Conservation (phyloP, 2,888 invertebrate genomes). For the Galeruca laticollis region DNA sequence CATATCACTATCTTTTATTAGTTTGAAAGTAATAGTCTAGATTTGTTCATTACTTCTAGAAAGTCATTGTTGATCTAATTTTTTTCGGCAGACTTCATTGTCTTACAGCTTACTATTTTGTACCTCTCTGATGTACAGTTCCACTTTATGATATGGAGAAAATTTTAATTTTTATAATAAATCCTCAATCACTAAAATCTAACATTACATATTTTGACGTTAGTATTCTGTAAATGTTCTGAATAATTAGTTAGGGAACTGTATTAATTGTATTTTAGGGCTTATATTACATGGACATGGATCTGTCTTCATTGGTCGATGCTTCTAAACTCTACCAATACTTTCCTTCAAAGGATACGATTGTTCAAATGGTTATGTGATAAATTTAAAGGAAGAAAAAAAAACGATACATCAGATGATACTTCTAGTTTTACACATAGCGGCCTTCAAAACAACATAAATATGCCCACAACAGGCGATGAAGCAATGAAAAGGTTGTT, state of each 20-base stretch:
- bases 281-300: slow-evolving; percentile 60
- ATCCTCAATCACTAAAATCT: too few species aligned
- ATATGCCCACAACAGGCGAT: slow-evolving; percentile 89
- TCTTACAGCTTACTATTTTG: too few species aligned
- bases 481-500: slow-evolving; percentile 92
- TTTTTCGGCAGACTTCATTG: too few species aligned
- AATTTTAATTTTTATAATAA: too few species aligned
- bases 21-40: too few species aligned
- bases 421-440: slow-evolving; percentile 66
- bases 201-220: too few species aligned
- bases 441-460: slow-evolving; percentile 79
- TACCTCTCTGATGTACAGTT: too few species aligned
- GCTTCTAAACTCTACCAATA: slow-evolving; percentile 55
- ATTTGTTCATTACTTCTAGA: too few species aligned
- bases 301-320: slow-evolving; percentile 57
- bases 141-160: too few species aligned
- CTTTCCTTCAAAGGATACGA: slow-evolving; percentile 57
- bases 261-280: slow-evolving; percentile 52
- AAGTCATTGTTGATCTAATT: too few species aligned
- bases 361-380: slow-evolving; percentile 62
- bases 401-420: slow-evolving; percentile 64
- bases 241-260: background rate
- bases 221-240: too few species aligned
- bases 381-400: slow-evolving; percentile 59
- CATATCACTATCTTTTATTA: too few species aligned